Evolutionary conservation across 2,797 vertebrate genomes (phyloP), one percentile per base, ranked within the genome.

Genomic region (Enoplosus armatus): DNA sequence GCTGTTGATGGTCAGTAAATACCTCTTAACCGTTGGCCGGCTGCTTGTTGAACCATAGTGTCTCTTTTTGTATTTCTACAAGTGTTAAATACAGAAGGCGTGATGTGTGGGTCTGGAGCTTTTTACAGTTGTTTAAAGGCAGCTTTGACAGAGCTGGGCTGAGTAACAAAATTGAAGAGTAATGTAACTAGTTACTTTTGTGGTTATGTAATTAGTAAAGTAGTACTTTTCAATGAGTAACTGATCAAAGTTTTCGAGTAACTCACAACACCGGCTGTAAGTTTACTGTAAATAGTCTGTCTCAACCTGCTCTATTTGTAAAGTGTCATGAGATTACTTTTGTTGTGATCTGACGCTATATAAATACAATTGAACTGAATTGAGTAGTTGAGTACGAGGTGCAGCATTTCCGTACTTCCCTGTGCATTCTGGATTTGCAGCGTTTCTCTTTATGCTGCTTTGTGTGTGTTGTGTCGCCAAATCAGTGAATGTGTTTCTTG

Each of bases 111-210:
- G 14, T 24, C 54, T 16, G 16, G 10, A 59, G n/a, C 35, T n/a
- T 60, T 41, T n/a, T 54, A 45, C n/a, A 51, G 61, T 22, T 51
- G 50, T 56, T 68, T 63, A 20, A 67, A 72, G 27, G 43, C 54
- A 53, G 54, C 33, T 59, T 72, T 65, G 24, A 35, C 35, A 27
- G 11, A 53, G 15, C 35, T 60, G 4, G 3, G 11, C 54, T 37
- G 71, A 54, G 50, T 18, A 51, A 73, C 37, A 70, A 65, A 62
- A 53, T 56, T 33, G 20, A 72, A 24, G 1, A 37, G 53, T 47
- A 65, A 68, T 24, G 20, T 48, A 48, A 48, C 22, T 48, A 18
- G n/a, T 45, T 18, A 16, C 5, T 41, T 39, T 20, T 61, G n/a
- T 16, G 43, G 7, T 62, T 62, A 9, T 22, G 11, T 47, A n/a